Percentiles rank a stretch among this genome's conserved stretches.
Conservation (phyloP, 2,888 invertebrate species). For the Mylabris sibirica region DNA sequence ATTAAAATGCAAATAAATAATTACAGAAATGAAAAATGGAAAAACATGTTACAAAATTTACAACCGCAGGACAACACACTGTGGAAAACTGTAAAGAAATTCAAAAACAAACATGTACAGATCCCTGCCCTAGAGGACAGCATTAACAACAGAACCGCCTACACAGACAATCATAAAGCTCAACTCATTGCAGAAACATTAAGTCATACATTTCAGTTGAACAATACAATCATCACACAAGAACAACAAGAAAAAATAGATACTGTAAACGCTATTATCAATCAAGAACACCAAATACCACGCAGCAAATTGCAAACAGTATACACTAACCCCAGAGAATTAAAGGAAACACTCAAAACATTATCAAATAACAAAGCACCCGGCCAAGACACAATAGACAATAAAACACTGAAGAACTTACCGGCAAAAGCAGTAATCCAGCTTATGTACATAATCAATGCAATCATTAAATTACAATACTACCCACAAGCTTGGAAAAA, state of each 20-base stretch:
- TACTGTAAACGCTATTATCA: not conserved
- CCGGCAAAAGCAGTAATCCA: not conserved
- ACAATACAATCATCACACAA: not conserved
- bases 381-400: conserved; percentile 10
- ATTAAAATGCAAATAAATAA: not conserved
- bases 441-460: conserved; percentile 10
- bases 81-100: conserved; percentile 1
- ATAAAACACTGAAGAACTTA: conserved; percentile 12
- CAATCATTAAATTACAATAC: conserved; percentile 15
- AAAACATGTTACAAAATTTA: not conserved
- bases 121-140: not conserved
- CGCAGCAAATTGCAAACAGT: not conserved
- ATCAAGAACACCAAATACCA: not conserved
- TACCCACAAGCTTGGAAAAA: conserved; percentile 15
- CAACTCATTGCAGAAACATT: conserved; percentile 1
- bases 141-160: not conserved
- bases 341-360: conserved; percentile 3
- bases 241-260: not conserved
- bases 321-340: conserved; percentile 3
- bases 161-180: not conserved
- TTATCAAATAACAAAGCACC: conserved; percentile 14
- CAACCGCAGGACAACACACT: not conserved
- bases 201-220: not conserved
- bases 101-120: not conserved
- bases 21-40: conserved; percentile 5